Base-by-base conservation (phyloP, 2,888 invertebrate species). In the Rhabditoides inermis region DNA sequence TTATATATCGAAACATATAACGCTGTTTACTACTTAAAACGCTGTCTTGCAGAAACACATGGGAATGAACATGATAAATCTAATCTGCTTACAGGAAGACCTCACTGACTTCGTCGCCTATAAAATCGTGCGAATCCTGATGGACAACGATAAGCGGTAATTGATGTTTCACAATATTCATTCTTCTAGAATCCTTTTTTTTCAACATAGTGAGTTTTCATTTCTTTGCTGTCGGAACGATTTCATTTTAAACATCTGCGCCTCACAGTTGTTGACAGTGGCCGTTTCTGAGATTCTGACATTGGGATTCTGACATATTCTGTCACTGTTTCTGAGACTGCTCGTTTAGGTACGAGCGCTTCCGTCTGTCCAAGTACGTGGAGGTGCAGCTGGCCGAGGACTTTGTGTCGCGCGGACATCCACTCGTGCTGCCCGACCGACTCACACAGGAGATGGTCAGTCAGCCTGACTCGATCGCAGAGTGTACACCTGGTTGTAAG, bases 381-480 rank as follows among this genome's bases (percentile, higher is more conserved):
- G 65, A 68, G 36, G 63, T 72, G 22, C 71, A 72, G 45, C 49
- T 73, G 41, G 71, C 70, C n/a, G 73, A 72, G 47, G 62, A 68
- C 42, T 65, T 70, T 42, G 51, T 71, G 27, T 65, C 62, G n/a
- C 66, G 65, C 1, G 56, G 52, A 4, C 65, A 68, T 37, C 59
- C 69, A 1, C 56, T 70, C 15, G 39, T 54, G 3, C 54, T 67
- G 54, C 63, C 66, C 7, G 49, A 56, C n/a, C 48, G 55, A 12
- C 60, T 67, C 7, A 52, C 37, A 42, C 61, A 56, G 35, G 54
- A 60, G 40, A 55, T 62, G 59, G 62, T 60, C 25, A 32, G 53
- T 18, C 15, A 26, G 7, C 6, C n/a, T n/a, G 18, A 10, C 18
- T 15, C 1, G 40, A n/a, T n/a, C n/a, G n/a, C n/a, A n/a, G n/a